Conservation (phyloP, 2,888 invertebrate genomes). For the Cylloceria caligata region DNA sequence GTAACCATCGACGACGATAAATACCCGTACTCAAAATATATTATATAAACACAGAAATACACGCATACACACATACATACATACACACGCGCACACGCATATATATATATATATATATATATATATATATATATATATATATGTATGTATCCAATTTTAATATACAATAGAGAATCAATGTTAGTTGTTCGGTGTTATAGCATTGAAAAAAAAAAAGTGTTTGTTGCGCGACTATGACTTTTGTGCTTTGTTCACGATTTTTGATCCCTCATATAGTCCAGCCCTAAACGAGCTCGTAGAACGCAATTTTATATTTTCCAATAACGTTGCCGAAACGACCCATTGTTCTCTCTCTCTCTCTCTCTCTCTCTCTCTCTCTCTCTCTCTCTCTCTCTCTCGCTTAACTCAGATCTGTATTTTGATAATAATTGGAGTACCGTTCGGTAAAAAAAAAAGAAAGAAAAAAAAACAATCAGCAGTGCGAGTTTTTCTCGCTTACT, state of each 20-base stretch:
- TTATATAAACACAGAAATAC: conserved; percentile 34
- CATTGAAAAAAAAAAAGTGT: conserved; percentile 70
- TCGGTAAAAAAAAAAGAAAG: conserved; percentile 47
- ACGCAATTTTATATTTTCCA: conserved; percentile 44
- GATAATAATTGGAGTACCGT: conserved; percentile 67
- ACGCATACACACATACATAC: background rate
- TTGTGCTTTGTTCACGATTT: conserved; percentile 39
- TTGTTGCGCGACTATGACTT: conserved; percentile 68
- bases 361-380: conserved; percentile 42
- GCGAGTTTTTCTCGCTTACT: conserved; percentile 22
- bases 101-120: conserved; percentile 7
- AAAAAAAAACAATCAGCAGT: conserved; percentile 33
- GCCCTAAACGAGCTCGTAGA: conserved; percentile 67
- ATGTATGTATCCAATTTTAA: conserved; percentile 56
- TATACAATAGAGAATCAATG: conserved; percentile 75
- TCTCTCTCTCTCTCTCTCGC: conserved; percentile 46
- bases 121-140: conserved; percentile 43
- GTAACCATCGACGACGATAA: conserved; percentile 68
- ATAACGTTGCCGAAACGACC: conserved; percentile 14
- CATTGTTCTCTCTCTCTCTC: conserved; percentile 44
- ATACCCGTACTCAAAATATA: conserved; percentile 57
- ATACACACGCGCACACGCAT: too few relatives aligned
- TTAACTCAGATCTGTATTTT: conserved; percentile 72
- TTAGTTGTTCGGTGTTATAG: conserved; percentile 78
- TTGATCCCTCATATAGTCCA: conserved; percentile 68